These are phyloP conservation scores for Ctenodactylus gundi DNA, from an alignment of 2,113 vertebrate species.

Conservation along the genomic window DNA sequence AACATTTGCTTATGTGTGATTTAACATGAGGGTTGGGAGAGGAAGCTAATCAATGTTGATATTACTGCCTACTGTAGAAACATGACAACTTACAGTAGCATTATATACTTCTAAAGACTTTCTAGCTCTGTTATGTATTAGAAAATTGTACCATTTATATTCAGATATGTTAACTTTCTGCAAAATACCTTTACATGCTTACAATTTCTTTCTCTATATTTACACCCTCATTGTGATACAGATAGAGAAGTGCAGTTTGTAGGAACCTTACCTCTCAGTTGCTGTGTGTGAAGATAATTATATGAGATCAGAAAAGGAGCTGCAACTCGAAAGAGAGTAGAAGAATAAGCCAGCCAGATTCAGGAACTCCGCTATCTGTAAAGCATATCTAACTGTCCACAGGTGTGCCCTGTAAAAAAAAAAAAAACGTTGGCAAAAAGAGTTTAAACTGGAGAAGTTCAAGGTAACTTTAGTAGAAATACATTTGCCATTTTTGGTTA, in stretches of 20 bases:
- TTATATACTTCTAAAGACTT: conserved; percentile 45
- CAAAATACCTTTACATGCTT: conserved; percentile 13
- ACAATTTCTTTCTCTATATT: not conserved
- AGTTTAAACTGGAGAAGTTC: not conserved
- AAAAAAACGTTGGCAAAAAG: not conserved
- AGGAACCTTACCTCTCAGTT: not conserved
- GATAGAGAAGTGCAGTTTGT: conserved; percentile 44
- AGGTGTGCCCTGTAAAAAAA: too few relatives aligned
- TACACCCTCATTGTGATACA: not conserved
- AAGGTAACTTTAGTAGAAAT: not conserved
- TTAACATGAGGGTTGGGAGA: not conserved
- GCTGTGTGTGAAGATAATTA: conserved; percentile 31
- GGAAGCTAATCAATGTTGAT: not conserved
- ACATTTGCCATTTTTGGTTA: not conserved
- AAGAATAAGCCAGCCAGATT: conserved; percentile 15
- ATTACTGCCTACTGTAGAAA: not conserved
- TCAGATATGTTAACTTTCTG: not conserved
- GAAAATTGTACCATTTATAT: not conserved
- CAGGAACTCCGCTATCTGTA: not conserved
- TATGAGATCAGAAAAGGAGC: conserved; percentile 39
- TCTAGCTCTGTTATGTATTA: conserved; percentile 6
- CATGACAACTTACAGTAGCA: conserved; percentile 27
- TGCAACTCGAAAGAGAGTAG: conserved; percentile 36
- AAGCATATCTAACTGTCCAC: not conserved
- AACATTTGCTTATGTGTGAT: not conserved